These are phyloP conservation scores for Odontocolon sp. DNA, from an alignment of 2,888 invertebrate species.

Conservation along the genomic window DNA sequence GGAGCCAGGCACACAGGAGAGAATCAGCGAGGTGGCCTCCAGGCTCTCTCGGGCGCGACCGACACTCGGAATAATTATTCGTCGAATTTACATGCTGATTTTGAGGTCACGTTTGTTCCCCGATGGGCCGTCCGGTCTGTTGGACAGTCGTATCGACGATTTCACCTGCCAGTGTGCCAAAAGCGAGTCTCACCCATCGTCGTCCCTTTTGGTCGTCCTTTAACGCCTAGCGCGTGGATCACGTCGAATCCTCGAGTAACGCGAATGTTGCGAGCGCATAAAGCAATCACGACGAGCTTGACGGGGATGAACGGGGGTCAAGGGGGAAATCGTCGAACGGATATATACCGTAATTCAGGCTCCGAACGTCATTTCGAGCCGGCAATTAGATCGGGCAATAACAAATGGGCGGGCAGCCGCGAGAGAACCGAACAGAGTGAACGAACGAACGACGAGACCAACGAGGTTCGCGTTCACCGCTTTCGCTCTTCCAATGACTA, in stretches of 20 bases:
- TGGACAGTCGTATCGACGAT: too few relatives aligned
- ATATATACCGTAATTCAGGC: constrained; percentile 69
- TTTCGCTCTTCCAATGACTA: constrained; percentile 25
- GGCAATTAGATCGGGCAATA: constrained; percentile 74
- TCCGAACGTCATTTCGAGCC: constrained; percentile 71
- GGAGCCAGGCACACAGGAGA: neutral
- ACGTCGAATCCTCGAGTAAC: constrained; percentile 14
- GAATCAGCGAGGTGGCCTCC: constrained; percentile 50
- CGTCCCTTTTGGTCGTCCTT: constrained; percentile 27
- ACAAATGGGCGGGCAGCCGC: constrained; percentile 68
- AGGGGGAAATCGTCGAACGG: constrained; percentile 42
- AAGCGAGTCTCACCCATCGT: constrained; percentile 18
- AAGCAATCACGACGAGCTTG: constrained; percentile 66
- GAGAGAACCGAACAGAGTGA: constrained; percentile 45
- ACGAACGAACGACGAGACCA: constrained; percentile 45
- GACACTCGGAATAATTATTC: constrained; percentile 78
- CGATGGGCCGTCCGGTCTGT: constrained; percentile 52
- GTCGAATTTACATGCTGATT: constrained; percentile 78
- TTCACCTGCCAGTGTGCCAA: constrained; percentile 19
- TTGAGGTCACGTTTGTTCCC: constrained; percentile 75
- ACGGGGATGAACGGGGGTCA: neutral
- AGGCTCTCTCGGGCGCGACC: constrained; percentile 63
- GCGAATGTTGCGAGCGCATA: constrained; percentile 46
- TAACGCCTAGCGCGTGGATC: constrained; percentile 11
- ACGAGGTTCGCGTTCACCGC: constrained; percentile 44